Conservation (phyloP, 2,113 vertebrate species). For the Silurus asotus region DNA sequence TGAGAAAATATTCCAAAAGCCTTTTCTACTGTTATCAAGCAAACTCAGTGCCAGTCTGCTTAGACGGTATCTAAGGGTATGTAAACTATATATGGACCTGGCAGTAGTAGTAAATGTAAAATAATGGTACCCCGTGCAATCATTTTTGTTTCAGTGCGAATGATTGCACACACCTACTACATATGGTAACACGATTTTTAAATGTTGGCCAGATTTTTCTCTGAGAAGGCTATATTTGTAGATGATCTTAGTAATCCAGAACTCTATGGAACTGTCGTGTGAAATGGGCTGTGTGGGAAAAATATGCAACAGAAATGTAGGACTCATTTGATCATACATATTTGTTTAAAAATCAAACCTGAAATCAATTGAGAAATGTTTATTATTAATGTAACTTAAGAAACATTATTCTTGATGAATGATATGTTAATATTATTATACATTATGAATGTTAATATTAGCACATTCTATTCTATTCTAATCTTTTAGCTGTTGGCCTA, state of each 20-base stretch:
- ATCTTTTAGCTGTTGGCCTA: constrained; percentile 6
- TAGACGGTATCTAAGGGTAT: background rate
- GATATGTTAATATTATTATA: too few species aligned
- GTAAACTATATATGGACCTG: background rate
- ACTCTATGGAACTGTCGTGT: background rate
- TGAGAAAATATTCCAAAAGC: background rate
- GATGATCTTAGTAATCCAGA: background rate
- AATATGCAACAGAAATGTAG: background rate
- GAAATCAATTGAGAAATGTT: background rate
- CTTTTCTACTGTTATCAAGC: background rate
- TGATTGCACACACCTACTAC: background rate
- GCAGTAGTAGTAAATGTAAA: background rate
- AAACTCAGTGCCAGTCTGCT: background rate
- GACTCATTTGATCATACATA: background rate
- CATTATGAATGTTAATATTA: background rate
- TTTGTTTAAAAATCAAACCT: background rate
- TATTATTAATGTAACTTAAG: background rate
- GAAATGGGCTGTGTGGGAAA: background rate
- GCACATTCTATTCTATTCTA: background rate
- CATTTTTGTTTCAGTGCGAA: background rate
- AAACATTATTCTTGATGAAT: background rate
- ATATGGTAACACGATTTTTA: background rate
- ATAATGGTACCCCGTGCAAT: background rate
- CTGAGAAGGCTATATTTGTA: background rate
- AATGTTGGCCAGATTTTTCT: constrained; percentile 35